A percentile compares a stretch with the other conserved stretches of the same genome.
These are phyloP conservation scores for Uloborus plumipes DNA, from an alignment of 2,888 invertebrate species.

Conservation along the genomic window DNA sequence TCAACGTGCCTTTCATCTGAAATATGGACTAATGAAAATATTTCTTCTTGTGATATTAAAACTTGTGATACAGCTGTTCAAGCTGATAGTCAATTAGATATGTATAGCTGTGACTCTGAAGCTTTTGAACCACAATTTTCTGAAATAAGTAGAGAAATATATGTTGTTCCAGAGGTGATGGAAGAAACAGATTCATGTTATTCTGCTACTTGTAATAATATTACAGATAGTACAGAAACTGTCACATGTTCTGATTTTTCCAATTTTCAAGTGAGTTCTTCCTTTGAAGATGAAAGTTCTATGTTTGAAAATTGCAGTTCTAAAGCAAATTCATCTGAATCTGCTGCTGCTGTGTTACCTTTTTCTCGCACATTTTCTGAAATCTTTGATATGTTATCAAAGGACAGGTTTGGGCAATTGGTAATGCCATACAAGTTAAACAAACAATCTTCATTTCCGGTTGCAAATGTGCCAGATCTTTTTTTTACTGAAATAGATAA, in stretches of 20 bases:
- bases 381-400: neutral
- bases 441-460: slow-evolving; percentile 2
- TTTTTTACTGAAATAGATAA: slow-evolving; percentile 3
- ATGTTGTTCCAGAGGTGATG: slow-evolving; percentile 51
- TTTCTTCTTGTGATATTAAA: neutral
- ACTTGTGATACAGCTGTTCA: slow-evolving; percentile 36
- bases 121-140: slow-evolving; percentile 9
- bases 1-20: slow-evolving; percentile 1
- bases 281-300: neutral
- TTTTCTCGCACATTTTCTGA: neutral
- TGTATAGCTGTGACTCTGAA: neutral
- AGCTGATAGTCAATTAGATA: slow-evolving; percentile 22
- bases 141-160: slow-evolving; percentile 57
- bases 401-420: neutral
- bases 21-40: neutral
- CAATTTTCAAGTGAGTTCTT: neutral
- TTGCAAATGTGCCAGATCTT: slow-evolving; percentile 20
- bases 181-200: slow-evolving; percentile 40
- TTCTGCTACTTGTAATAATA: slow-evolving; percentile 4
- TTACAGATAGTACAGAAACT: neutral
- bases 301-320: neutral
- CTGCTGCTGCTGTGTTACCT: neutral
- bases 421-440: slow-evolving; percentile 1
- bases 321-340: neutral
- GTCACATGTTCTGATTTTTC: neutral